Evolutionary conservation across 2,888 invertebrate species (phyloP), one percentile per base, ranked within the genome.

Genomic region (Crocallis elinguaria): DNA sequence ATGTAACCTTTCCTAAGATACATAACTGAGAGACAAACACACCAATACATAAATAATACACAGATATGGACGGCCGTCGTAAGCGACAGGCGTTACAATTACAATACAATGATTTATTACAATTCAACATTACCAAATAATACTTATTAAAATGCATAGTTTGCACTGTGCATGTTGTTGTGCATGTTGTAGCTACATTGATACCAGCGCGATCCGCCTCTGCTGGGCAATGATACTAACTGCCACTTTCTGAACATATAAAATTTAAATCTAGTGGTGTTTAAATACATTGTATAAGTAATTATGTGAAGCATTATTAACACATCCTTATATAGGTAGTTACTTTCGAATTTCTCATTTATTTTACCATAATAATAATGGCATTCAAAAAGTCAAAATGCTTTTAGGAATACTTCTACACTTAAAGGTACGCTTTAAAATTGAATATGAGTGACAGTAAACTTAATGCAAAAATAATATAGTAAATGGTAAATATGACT

Each of bases 91-190:
- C 32, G 12, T 9, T n/a, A 29, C 32, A 21, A 27, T 13, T 21
- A 21, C 8, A 33, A 38, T 37, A 16, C 11, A 37, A 21, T 21
- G 21, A 21, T 42, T 32, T 13, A 36, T 35, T 49, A 25, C 21
- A 19, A 23, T 32, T 23, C 32, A 25, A 39, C 29, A 46, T 42
- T 23, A 14, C 25, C 21, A 25, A 49, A 42, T 49, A 42, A 39
- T 38, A 52, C 39, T 66, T 62, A 73, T 66, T 66, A 75, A 73
- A 74, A 77, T 74, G 71, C 74, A 72, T 64, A 73, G 62, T 71
- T 64, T 64, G 66, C 69, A 77, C 73, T 76, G 77, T 80, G 76
- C 80, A 71, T 71, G 70, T 70, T 72, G 68, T 82, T 83, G 85
- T 85, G 84, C 83, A 76, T 75, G 54, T 30, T 25, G 16, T 45